phyloP scores from a whole-genome alignment of 2,888 invertebrate genomes.

The Drosophila greeni region DNA sequence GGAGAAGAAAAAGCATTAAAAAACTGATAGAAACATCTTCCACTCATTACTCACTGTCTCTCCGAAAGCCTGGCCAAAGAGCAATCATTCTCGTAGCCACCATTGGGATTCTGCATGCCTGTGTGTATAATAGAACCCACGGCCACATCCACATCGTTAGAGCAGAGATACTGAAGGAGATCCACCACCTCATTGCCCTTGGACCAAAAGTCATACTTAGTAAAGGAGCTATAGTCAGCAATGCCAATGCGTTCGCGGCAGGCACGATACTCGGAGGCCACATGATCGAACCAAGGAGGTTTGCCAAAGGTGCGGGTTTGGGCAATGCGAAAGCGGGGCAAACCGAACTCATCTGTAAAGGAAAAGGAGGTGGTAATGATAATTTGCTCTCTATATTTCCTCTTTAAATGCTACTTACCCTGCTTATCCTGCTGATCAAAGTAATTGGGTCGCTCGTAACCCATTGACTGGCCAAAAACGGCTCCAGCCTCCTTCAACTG shows the following conservation, averaged over 20 bases:
- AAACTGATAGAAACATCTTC: rapidly evolving
- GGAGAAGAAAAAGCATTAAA: conserved; percentile 24
- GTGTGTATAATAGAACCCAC: conserved; percentile 96
- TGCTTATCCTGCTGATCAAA: conserved; percentile 83
- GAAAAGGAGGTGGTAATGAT: too few relatives aligned
- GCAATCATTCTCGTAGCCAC: conserved; percentile 99
- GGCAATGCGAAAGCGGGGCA: conserved; percentile 82
- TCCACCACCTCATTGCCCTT: conserved; percentile 93
- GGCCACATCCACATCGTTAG: conserved; percentile 96
- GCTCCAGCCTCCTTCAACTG: conserved; percentile 94
- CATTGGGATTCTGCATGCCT: conserved; percentile 96
- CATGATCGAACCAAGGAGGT: conserved; percentile 94
- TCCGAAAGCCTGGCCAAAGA: conserved; percentile 92
- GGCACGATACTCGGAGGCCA: conserved; percentile 93
- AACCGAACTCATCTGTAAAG: conserved; percentile 74
- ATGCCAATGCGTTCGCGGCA: conserved; percentile 95
- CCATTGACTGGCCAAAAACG: conserved; percentile 98
- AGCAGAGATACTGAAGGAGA: conserved; percentile 94
- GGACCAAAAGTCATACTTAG: conserved; percentile 96
- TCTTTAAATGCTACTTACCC: conserved; percentile 68
- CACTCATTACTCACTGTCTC: conserved; percentile 84
- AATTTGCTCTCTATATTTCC: background rate
- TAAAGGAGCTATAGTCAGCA: conserved; percentile 97
- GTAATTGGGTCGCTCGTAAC: conserved; percentile 96
- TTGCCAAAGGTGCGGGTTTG: conserved; percentile 92